A percentile compares a stretch with the other conserved stretches of the same genome.
Evolutionary conservation across 2,888 invertebrate genomes (phyloP).

Genomic region (Griposia aprilina): DNA sequence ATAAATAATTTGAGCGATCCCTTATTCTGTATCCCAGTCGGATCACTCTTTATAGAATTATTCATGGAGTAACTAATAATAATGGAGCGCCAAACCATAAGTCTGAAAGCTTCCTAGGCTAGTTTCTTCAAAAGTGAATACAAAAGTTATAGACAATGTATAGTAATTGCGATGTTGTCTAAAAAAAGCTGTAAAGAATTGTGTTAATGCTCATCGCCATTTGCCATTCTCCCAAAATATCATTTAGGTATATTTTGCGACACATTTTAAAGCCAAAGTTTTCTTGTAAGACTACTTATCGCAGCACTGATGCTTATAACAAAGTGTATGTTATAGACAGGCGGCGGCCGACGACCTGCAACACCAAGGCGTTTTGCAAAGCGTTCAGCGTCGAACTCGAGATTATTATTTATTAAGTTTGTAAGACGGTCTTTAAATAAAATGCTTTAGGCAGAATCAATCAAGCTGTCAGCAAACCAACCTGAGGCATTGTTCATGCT

Average conservation of each 20-base stretch:
- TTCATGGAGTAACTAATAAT: constrained; percentile 1
- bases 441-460: not conserved
- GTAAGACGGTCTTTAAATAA: not conserved
- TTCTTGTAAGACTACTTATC: not conserved
- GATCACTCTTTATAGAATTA: not conserved
- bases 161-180: not conserved
- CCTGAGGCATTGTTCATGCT: not conserved
- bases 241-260: too few species aligned
- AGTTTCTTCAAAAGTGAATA: not conserved
- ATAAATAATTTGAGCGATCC: constrained; percentile 43
- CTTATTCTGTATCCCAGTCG: constrained; percentile 21
- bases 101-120: not conserved
- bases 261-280: not conserved
- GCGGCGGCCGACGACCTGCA: not conserved
- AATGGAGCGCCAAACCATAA: not conserved
- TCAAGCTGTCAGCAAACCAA: not conserved
- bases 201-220: not conserved
- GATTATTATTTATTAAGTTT: not conserved
- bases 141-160: too few species aligned
- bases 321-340: not conserved
- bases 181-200: not conserved
- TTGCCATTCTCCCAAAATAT: not conserved
- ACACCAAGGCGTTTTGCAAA: not conserved
- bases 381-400: not conserved
- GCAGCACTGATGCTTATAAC: not conserved